Conservation (phyloP, 2,113 vertebrate species). For the Ardeotis arabs region DNA sequence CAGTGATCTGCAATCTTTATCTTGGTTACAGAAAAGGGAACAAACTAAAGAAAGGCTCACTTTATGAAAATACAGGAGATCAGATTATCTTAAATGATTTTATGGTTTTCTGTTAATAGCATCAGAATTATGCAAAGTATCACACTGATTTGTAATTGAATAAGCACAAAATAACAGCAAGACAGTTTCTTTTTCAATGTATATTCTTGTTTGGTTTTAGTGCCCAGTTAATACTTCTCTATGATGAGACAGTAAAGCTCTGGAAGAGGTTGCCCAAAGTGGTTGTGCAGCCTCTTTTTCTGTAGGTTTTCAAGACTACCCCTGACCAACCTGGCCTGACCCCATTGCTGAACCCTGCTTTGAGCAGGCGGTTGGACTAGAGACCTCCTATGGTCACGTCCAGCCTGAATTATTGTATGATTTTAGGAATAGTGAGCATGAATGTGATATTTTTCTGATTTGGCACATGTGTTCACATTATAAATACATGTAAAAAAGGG, state of each 20-base stretch:
- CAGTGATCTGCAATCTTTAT: not conserved
- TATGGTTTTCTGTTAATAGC: not conserved
- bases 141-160: not conserved
- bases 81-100: not conserved
- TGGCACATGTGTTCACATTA: not conserved
- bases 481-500: not conserved
- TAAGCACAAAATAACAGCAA: not conserved
- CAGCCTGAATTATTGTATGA: not conserved
- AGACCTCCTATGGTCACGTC: not conserved
- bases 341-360: not conserved
- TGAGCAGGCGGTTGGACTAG: not conserved
- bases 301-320: not conserved
- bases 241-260: not conserved
- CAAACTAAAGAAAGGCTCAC: not conserved
- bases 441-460: not conserved
- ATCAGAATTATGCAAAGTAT: not conserved
- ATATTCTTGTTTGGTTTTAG: not conserved
- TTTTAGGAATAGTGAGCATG: not conserved
- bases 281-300: not conserved
- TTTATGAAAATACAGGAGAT: not conserved
- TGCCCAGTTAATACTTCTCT: not conserved
- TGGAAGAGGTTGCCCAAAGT: not conserved
- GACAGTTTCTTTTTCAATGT: not conserved
- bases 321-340: not conserved
- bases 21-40: not conserved